Evolutionary conservation across 2,113 vertebrate species (phyloP).

Genomic region (Macrotus californicus): DNA sequence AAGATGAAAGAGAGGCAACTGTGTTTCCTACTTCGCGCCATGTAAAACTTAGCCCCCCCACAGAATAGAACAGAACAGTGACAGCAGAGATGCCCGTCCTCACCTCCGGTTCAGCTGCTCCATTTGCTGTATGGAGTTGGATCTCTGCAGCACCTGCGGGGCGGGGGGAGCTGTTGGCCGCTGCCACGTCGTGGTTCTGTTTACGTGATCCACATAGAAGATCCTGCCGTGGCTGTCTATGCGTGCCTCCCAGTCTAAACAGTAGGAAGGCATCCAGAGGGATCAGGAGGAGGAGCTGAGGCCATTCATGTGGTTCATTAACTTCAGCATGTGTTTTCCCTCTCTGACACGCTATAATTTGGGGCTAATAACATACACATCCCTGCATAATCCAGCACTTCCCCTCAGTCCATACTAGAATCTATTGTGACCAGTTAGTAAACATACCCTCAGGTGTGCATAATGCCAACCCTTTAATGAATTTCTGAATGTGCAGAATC

Average conservation of each 20-base stretch:
- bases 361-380: neutral
- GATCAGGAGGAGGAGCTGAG: neutral
- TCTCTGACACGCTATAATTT: neutral
- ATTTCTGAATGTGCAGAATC: neutral
- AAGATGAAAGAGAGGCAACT: neutral
- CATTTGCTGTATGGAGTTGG: slow-evolving; percentile 99
- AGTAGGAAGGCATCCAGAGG: neutral
- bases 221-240: slow-evolving; percentile 98
- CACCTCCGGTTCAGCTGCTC: slow-evolving; percentile 98
- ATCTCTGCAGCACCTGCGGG: slow-evolving; percentile 94
- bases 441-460: neutral
- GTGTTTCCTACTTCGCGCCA: neutral
- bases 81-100: neutral
- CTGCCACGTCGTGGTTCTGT: slow-evolving; percentile 99
- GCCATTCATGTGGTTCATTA: neutral
- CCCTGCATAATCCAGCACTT: neutral
- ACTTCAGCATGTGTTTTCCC: neutral
- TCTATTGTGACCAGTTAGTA: neutral
- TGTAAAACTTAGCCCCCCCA: neutral
- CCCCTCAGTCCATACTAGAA: neutral
- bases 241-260: slow-evolving; percentile 96
- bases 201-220: slow-evolving; percentile 98
- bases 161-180: slow-evolving; percentile 94
- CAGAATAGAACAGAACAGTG: neutral
- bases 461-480: neutral